phyloP scores from a whole-genome alignment of 2,113 vertebrate genomes.

The Lasiurus borealis region DNA sequence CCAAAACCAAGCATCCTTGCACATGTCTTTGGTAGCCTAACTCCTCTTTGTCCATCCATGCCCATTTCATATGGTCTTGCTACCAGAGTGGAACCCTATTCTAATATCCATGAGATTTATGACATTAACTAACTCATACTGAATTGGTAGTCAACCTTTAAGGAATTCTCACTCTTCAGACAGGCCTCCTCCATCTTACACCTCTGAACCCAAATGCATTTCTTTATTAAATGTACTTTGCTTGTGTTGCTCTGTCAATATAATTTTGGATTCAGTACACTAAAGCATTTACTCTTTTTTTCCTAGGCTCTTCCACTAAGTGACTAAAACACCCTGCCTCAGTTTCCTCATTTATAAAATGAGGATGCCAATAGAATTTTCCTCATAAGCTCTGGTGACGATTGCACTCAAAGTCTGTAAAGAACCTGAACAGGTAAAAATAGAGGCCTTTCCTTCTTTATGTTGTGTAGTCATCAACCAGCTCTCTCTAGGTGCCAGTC shows the following conservation, averaged over 20 bases:
- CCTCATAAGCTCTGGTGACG: not conserved
- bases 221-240: not conserved
- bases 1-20: not conserved
- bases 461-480: not conserved
- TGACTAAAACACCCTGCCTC: not conserved
- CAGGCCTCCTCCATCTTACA: not conserved
- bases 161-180: not conserved
- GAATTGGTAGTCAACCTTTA: not conserved
- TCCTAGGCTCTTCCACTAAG: not conserved
- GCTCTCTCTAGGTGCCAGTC: not conserved
- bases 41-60: not conserved
- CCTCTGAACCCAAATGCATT: not conserved
- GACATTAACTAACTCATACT: not conserved
- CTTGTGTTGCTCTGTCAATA: constrained; percentile 17
- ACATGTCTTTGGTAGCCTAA: not conserved
- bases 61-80: not conserved
- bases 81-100: not conserved
- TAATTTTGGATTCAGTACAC: constrained; percentile 30
- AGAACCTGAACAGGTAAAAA: not conserved
- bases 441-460: not conserved
- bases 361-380: not conserved
- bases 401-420: not conserved
- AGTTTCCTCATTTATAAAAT: constrained; percentile 25
- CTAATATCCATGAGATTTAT: too few relatives aligned
- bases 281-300: constrained; percentile 34